Base-by-base conservation (phyloP, 2,113 vertebrate species). In the Paracanthobrama guichenoti region DNA sequence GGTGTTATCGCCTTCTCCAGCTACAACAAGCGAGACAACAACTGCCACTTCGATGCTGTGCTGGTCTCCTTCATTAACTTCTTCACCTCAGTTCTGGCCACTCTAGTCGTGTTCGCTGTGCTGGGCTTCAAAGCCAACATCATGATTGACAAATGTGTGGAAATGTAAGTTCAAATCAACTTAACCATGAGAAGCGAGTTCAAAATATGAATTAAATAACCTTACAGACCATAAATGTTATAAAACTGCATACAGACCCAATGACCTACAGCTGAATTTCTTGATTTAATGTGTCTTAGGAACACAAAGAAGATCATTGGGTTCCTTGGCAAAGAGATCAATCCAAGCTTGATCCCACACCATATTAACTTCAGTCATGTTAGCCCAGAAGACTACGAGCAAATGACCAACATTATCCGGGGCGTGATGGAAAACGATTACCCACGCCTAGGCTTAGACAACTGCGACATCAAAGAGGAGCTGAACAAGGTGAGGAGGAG, bases 1-100 rank as follows among this genome's bases (percentile, higher is more conserved):
- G 98, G 98, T 42, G 97, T 99, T 92, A 99, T 99, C 88, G 97
- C 98, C 88, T 99, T 99, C 92, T 99, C 98, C 91, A 99, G 98
- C 94, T 99, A 98, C 95, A 99, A 99, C 95, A 99, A 98, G 92
- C 96, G 96, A 87, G 95, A 98, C 94, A 99, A 98, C 95, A 98
- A 99, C 94, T 99, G 98, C 94, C 97, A 99, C 92, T 99, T 99
- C 20, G 98, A 99, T 75, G 98, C 97, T 84, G 96, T 99, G 73
- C 92, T 99, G 87, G 97, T 99, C 91, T 96, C 97, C 79, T 96
- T 99, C 66, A 97, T 99, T 93, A 99, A 99, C 88, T 99, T 99
- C 94, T 97, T 99, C 93, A 99, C 97, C 76, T 99, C 97, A 39
- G 95, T 99, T 87, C 93, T 99, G 93, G 98, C 98, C 89, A 99